phyloP scores from a whole-genome alignment of 2,797 vertebrate genomes.

The Chaunax sp. region DNA sequence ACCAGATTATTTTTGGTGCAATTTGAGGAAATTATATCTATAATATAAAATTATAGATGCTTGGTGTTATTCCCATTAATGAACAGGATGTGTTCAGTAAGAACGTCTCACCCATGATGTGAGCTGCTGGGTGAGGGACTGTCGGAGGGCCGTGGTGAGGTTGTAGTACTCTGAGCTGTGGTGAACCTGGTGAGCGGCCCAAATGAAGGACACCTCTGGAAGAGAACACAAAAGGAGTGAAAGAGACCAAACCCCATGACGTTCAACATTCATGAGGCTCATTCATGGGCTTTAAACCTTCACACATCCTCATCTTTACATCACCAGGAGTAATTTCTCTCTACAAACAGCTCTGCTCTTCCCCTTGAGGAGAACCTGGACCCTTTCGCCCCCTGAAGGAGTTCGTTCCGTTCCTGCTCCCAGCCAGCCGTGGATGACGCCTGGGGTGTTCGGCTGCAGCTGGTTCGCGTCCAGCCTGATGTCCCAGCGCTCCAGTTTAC shows the following conservation, averaged over 20 bases:
- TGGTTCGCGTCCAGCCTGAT: constrained; percentile 61
- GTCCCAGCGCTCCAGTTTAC: constrained; percentile 78
- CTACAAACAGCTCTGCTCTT: constrained; percentile 18
- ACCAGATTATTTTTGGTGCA: too few species aligned
- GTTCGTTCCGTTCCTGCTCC: constrained; percentile 32
- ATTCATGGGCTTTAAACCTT: constrained; percentile 11
- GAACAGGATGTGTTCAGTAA: not conserved
- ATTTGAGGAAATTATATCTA: too few species aligned
- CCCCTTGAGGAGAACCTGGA: constrained; percentile 54
- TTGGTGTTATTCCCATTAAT: too few species aligned
- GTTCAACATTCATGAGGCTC: too few species aligned
- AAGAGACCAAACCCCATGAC: too few species aligned
- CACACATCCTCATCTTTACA: constrained; percentile 30
- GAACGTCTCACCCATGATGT: constrained; percentile 89
- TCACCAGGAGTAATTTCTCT: constrained; percentile 54
- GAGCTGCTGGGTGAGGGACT: constrained; percentile 89
- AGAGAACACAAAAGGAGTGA: constrained; percentile 16
- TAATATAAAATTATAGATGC: too few species aligned
- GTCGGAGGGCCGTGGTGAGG: constrained; percentile 91
- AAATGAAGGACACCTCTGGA: constrained; percentile 93
- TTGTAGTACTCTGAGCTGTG: constrained; percentile 97
- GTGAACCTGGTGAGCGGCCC: constrained; percentile 94
- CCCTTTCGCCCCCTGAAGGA: constrained; percentile 40
- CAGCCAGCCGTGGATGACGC: constrained; percentile 34
- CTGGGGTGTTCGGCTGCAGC: constrained; percentile 59